Percentiles rank a stretch among this genome's conserved stretches.
Evolutionary conservation across 1,140 invertebrate species (phyloP).

Genomic region (Bombus picipes): DNA sequence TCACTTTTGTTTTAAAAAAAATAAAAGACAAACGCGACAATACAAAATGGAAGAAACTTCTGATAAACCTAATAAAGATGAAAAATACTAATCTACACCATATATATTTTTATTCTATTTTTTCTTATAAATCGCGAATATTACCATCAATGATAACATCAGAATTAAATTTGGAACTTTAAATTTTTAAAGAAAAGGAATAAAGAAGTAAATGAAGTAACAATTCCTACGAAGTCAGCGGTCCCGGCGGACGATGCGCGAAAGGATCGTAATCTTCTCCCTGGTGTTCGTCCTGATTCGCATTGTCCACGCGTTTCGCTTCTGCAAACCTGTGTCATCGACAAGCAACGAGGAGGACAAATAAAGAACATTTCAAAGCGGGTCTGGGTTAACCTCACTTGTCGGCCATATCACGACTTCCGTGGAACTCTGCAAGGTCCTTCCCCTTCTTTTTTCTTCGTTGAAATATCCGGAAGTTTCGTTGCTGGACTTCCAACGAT

Average conservation of each 20-base stretch:
- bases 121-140: too few species aligned
- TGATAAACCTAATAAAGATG: too few species aligned
- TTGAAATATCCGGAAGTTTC: constrained; percentile 51
- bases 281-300: background rate
- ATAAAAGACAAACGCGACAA: too few species aligned
- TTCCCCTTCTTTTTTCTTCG: constrained; percentile 2
- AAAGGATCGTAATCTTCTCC: constrained; percentile 69
- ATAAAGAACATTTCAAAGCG: constrained; percentile 22
- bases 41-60: too few species aligned
- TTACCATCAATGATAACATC: too few species aligned
- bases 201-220: background rate
- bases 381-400: constrained; percentile 34
- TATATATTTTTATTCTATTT: too few species aligned
- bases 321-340: constrained; percentile 25
- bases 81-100: too few species aligned
- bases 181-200: too few species aligned
- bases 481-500: constrained; percentile 41
- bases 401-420: constrained; percentile 46
- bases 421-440: constrained; percentile 41
- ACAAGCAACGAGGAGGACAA: constrained; percentile 21
- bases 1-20: too few species aligned
- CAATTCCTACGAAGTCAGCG: constrained; percentile 65
- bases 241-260: constrained; percentile 49
- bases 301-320: background rate
- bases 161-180: too few species aligned